Conservation (phyloP, 2,113 vertebrate species). For the Pycnonotus jocosus region DNA sequence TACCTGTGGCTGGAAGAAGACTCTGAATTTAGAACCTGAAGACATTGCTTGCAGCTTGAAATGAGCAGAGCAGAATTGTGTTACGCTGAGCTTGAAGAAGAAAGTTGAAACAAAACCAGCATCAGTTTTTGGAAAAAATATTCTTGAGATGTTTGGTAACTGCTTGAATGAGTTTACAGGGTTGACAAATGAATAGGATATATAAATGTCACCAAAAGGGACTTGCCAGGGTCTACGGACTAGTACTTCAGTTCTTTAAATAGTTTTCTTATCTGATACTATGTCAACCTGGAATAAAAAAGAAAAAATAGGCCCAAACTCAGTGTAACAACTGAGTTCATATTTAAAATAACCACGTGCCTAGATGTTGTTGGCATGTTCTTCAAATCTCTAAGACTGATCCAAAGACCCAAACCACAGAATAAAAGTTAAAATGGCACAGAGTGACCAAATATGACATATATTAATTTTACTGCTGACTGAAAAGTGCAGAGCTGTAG, state of each 20-base stretch:
- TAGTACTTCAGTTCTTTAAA: neutral
- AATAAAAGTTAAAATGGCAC: neutral
- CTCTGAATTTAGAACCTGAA: neutral
- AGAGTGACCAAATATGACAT: neutral
- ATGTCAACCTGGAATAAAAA: neutral
- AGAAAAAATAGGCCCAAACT: neutral
- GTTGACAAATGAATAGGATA: neutral
- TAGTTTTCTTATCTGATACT: neutral
- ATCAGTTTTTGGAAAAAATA: neutral
- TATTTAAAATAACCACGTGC: neutral
- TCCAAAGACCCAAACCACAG: too few species aligned
- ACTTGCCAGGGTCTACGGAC: neutral
- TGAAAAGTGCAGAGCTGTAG: neutral
- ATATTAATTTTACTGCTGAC: neutral
- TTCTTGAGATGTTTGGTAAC: neutral
- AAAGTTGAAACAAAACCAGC: neutral
- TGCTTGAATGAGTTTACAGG: conserved; percentile 19
- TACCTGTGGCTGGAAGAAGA: neutral
- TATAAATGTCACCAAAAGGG: conserved; percentile 1
- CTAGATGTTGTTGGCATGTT: neutral
- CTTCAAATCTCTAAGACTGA: neutral
- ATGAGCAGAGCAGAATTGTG: neutral
- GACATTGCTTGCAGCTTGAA: neutral
- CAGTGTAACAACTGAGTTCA: neutral
- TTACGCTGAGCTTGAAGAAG: neutral